Evolutionary conservation across 2,797 vertebrate genomes (phyloP).

Genomic region (Halcyon leucocephala): DNA sequence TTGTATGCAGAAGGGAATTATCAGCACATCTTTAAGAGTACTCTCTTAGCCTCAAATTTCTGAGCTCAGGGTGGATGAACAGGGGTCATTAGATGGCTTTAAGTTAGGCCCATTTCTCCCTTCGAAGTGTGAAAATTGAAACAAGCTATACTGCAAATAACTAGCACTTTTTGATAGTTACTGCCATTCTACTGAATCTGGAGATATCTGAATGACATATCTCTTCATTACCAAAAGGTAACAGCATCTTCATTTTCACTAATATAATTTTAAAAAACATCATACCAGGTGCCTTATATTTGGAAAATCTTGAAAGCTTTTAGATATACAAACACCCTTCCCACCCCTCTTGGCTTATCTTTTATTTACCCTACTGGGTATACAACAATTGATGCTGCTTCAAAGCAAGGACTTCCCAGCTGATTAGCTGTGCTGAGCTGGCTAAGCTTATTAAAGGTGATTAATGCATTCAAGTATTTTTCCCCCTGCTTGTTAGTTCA

Average conservation of each 20-base stretch:
- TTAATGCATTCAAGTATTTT: constrained; percentile 70
- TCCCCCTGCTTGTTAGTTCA: constrained; percentile 7
- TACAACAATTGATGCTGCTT: constrained; percentile 49
- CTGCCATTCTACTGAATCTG: not conserved
- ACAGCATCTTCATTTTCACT: not conserved
- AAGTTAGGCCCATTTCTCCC: not conserved
- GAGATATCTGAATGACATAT: not conserved
- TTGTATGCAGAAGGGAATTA: not conserved
- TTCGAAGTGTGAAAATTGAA: constrained; percentile 5
- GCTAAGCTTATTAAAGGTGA: constrained; percentile 75
- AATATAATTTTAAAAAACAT: not conserved
- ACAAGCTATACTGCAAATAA: not conserved
- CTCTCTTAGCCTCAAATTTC: not conserved
- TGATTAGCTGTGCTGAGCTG: constrained; percentile 72
- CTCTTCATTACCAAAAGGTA: not conserved
- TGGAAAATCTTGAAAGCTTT: constrained; percentile 76
- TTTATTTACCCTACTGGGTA: constrained; percentile 63
- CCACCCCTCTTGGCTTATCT: constrained; percentile 59
- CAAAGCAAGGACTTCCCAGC: constrained; percentile 64
- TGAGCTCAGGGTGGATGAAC: not conserved
- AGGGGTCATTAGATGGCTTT: not conserved
- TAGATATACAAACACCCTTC: constrained; percentile 50
- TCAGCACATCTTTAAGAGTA: not conserved
- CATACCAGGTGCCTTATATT: constrained; percentile 60
- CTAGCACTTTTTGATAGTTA: not conserved